Percentiles rank a stretch among this genome's conserved stretches.
These are phyloP conservation scores for Eilema depressum DNA, from an alignment of 2,888 invertebrate species.

Conservation along the genomic window DNA sequence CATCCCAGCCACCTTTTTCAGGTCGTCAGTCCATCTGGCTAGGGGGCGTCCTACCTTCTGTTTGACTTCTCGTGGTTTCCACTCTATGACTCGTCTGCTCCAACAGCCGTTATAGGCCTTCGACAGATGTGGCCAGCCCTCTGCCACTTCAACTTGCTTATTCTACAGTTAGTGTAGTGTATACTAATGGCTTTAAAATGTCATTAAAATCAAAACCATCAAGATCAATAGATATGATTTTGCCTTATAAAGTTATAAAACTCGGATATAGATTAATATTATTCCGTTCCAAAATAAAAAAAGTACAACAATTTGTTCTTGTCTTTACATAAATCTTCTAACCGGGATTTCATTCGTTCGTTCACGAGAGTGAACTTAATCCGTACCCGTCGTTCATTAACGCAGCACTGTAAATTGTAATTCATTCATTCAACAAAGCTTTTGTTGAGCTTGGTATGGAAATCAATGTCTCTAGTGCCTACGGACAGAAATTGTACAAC, in stretches of 20 bases:
- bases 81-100: too few species aligned
- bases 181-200: too few species aligned
- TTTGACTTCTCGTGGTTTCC: too few species aligned
- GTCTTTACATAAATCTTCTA: constrained; percentile 25
- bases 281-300: constrained; percentile 10
- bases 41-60: too few species aligned
- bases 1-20: too few species aligned
- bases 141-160: too few species aligned
- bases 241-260: too few species aligned
- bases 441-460: constrained; percentile 36
- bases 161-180: too few species aligned
- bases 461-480: constrained; percentile 42
- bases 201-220: background rate
- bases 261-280: background rate
- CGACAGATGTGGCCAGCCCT: too few species aligned
- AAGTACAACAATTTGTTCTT: constrained; percentile 15
- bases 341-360: constrained; percentile 40
- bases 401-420: constrained; percentile 28
- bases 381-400: constrained; percentile 43
- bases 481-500: background rate
- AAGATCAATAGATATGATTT: background rate
- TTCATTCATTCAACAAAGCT: constrained; percentile 36
- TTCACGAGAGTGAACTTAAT: constrained; percentile 32
- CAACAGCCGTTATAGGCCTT: too few species aligned
- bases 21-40: too few species aligned